phyloP scores from a whole-genome alignment of 1,140 invertebrate species.

The Elymnias hypermnestra region DNA sequence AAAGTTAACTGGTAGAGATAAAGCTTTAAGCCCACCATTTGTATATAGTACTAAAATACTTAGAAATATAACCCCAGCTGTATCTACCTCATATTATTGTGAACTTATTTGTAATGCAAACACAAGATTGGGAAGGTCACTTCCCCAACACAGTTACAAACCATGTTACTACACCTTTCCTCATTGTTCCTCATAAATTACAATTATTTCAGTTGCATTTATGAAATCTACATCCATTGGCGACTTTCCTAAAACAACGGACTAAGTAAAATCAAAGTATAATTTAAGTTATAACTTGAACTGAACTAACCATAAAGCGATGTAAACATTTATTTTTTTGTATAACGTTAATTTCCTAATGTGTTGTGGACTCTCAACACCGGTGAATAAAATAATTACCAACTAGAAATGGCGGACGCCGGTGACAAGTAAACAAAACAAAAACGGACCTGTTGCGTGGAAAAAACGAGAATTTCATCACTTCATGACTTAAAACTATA shows the following conservation, averaged over 20 bases:
- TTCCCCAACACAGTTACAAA: conserved; percentile 1
- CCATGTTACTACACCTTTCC: not conserved
- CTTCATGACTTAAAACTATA: conserved; percentile 65
- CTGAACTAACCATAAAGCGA: conserved; percentile 9
- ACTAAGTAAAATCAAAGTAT: conserved; percentile 11
- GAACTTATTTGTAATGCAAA: conserved; percentile 5
- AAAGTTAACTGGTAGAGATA: too few relatives aligned
- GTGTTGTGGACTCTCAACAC: conserved; percentile 20
- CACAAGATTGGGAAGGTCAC: conserved; percentile 4
- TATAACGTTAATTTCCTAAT: conserved; percentile 3
- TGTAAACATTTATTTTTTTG: conserved; percentile 11
- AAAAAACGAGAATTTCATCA: conserved; percentile 43
- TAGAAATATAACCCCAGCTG: too few relatives aligned
- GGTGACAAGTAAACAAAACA: conserved; percentile 76
- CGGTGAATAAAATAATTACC: conserved; percentile 54
- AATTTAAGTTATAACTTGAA: conserved; percentile 7
- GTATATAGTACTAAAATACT: not conserved
- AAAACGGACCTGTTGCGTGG: conserved; percentile 68
- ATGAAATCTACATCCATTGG: not conserved
- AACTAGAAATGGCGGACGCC: conserved; percentile 73
- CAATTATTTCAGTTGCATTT: not conserved
- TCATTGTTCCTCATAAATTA: not conserved
- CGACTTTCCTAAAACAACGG: not conserved
- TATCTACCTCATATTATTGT: too few relatives aligned
- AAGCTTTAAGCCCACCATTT: not conserved